Percentiles rank a stretch among this genome's conserved stretches.
Evolutionary conservation across 2,113 vertebrate genomes (phyloP).

Genomic region (Mustela lutreola): DNA sequence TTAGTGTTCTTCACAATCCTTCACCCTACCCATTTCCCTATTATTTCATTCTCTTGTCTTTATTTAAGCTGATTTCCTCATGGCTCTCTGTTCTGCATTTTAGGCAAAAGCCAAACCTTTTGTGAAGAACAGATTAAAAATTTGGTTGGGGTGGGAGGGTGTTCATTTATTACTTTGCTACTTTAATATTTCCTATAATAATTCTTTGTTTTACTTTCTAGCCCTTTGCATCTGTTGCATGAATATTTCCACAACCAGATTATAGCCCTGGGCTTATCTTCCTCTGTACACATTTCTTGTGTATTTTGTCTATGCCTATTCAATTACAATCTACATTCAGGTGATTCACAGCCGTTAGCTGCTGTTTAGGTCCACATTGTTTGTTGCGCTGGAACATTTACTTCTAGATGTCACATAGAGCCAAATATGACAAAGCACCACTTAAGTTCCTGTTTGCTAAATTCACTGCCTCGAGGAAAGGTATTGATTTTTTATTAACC

Average conservation of each 20-base stretch:
- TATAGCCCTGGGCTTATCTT: not conserved
- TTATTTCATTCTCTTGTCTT: not conserved
- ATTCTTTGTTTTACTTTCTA: not conserved
- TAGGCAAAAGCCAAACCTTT: not conserved
- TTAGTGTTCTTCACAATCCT: not conserved
- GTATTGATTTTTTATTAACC: constrained; percentile 68
- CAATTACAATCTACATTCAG: not conserved
- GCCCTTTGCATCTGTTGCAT: not conserved
- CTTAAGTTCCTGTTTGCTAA: constrained; percentile 38
- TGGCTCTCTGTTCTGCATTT: not conserved
- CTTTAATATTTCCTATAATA: constrained; percentile 1
- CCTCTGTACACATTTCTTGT: not conserved
- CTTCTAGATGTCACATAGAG: constrained; percentile 19
- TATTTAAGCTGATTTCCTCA: not conserved
- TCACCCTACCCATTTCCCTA: not conserved
- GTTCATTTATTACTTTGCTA: not conserved
- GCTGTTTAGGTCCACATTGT: not conserved
- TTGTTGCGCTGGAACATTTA: constrained; percentile 30
- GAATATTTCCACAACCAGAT: not conserved
- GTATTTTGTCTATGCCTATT: not conserved
- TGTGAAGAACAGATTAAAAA: not conserved
- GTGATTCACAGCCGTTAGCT: not conserved
- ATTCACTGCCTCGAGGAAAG: constrained; percentile 16
- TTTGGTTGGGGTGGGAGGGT: not conserved
- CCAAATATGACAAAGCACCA: constrained; percentile 62